Evolutionary conservation across 2,797 vertebrate genomes (phyloP), one percentile per base, ranked within the genome.

Genomic region (Podargus strigoides): DNA sequence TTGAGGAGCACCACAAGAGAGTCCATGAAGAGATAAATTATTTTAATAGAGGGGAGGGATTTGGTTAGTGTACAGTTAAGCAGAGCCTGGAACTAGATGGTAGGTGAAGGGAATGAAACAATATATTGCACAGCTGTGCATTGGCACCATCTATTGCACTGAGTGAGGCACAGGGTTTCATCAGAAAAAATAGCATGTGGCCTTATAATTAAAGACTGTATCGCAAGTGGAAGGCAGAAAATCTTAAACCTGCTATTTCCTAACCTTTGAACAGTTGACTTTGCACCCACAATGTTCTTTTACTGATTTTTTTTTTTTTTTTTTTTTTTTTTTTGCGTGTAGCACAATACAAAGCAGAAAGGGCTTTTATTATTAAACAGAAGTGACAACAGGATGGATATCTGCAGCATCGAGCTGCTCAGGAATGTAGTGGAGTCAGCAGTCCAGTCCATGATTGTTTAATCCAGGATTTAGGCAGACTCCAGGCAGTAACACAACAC

Each of bases 361-460:
- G 7, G 30, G 34, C 8, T 70, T 95, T 87, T 66, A 69, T 75
- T 87, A 37, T 70, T 93, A 85, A 93, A 66, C 34, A 90, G 59
- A 94, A 88, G 47, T 69, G 87, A 92, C 73, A 95, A 55, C 22
- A 88, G 87, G 66, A 89, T 77, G 66, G 46, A 47, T 91, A 77
- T 85, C 42, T 87, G 58, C 84, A 73, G 41, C 41, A 84, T 36
- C 0, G 1, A n/a, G 37, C 64, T 77, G 78, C 78, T 66, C 72
- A 93, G 74, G 87, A 95, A 96, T 91, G 96, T 37, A 18, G 42
- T 49, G 16, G 55, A 90, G 87, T 94, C 85, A 93, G 94, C 85
- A 96, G 36, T 64, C 47, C 37, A 60, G n/a, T 60, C 78, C 15
- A 16, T 74, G 70, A 76, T 23, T 93, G 42, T 70, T 96, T 94